Conservation (phyloP, 2,113 vertebrate genomes). For the Copsychus sechellarum region DNA sequence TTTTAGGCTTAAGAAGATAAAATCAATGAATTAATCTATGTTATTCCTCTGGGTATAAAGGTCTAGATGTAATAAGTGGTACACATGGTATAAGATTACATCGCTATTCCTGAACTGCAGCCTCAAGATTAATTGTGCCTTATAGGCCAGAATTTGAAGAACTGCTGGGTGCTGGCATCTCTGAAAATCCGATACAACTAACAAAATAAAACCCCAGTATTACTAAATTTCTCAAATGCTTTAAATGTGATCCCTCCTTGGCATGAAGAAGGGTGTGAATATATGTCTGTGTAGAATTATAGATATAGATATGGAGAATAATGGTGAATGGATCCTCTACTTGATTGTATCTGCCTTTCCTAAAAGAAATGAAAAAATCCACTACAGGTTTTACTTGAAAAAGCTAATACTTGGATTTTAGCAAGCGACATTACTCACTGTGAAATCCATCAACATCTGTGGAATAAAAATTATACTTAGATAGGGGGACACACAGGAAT, state of each 20-base stretch:
- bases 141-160: conserved; percentile 25
- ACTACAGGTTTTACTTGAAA: not conserved
- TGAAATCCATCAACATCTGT: not conserved
- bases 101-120: conserved; percentile 10
- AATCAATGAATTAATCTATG: conserved; percentile 61
- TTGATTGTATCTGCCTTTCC: not conserved
- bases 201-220: not conserved
- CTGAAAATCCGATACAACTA: conserved; percentile 4
- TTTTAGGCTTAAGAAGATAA: conserved; percentile 57
- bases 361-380: not conserved
- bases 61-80: conserved; percentile 42
- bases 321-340: not conserved
- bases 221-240: not conserved
- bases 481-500: conserved; percentile 5
- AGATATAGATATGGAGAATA: not conserved
- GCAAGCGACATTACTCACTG: not conserved
- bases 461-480: not conserved
- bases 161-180: not conserved
- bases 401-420: not conserved
- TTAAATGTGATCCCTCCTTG: not conserved
- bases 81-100: not conserved
- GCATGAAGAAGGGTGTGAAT: not conserved
- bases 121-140: conserved; percentile 26
- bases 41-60: conserved; percentile 55
- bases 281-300: not conserved